Percentiles rank a stretch among this genome's conserved stretches.
These are phyloP conservation scores for Trichoplusia ni DNA, from an alignment of 1,140 invertebrate genomes.

Conservation along the genomic window DNA sequence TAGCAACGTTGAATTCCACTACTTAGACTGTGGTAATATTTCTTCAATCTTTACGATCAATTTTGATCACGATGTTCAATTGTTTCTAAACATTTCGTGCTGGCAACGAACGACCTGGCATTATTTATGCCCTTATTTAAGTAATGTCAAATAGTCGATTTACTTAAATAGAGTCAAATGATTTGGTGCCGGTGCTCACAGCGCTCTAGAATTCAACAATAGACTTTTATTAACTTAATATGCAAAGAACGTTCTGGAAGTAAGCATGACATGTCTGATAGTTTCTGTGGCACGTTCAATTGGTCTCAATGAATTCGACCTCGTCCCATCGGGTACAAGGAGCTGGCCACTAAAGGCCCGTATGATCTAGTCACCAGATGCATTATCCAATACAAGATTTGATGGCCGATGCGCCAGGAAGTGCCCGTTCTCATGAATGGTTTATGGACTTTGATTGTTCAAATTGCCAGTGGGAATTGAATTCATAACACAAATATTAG, in stretches of 20 bases:
- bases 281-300: constrained; percentile 28
- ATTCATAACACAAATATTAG: no score
- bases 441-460: neutral
- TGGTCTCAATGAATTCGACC: constrained; percentile 38
- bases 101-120: no score
- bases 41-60: no score
- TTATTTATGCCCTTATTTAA: no score
- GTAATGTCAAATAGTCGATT: no score
- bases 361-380: constrained; percentile 18
- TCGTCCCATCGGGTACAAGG: constrained; percentile 16
- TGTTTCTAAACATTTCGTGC: neutral
- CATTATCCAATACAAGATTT: constrained; percentile 24
- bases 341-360: constrained; percentile 9
- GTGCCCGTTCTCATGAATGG: constrained; percentile 6
- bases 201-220: neutral
- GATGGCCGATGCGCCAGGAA: neutral
- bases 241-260: constrained; percentile 24
- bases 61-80: neutral
- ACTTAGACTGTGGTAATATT: no score
- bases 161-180: no score
- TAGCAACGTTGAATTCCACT: no score
- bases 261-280: constrained; percentile 4
- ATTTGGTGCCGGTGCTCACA: no score
- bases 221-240: constrained; percentile 17
- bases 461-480: neutral